Evolutionary conservation across 2,797 vertebrate genomes (phyloP).

Genomic region (Chelonia mydas): DNA sequence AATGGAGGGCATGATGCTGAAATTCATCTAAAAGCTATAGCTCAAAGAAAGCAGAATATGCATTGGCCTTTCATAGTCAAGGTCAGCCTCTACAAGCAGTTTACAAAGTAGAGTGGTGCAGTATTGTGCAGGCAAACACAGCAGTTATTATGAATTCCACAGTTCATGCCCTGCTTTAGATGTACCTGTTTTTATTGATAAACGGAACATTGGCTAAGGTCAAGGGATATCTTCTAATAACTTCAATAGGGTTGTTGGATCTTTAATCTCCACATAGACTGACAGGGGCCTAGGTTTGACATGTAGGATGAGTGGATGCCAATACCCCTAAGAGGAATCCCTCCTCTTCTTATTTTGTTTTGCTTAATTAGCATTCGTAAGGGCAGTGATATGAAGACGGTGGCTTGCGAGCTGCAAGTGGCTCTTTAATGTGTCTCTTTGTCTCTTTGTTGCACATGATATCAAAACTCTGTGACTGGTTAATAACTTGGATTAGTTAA

Average conservation of each 20-base stretch:
- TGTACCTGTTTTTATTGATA: not conserved
- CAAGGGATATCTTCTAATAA: not conserved
- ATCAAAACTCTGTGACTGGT: not conserved
- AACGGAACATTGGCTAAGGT: not conserved
- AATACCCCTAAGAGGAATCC: not conserved
- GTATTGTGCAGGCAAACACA: not conserved
- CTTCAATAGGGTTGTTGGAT: not conserved
- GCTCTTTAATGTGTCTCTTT: not conserved
- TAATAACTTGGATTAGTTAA: too few species aligned
- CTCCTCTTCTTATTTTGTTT: not conserved
- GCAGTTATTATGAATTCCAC: not conserved
- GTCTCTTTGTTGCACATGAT: too few species aligned
- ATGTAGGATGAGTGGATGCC: not conserved
- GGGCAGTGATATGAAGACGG: not conserved
- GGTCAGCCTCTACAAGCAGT: not conserved
- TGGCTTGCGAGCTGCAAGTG: not conserved
- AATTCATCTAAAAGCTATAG: not conserved
- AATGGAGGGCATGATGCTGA: not conserved
- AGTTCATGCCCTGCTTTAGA: not conserved
- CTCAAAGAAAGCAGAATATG: not conserved
- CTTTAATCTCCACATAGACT: not conserved
- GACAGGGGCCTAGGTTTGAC: not conserved
- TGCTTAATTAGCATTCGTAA: not conserved
- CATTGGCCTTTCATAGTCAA: not conserved
- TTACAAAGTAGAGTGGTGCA: not conserved